Evolutionary conservation across 1,140 invertebrate species (phyloP).

Genomic region (Cydia pomonella): DNA sequence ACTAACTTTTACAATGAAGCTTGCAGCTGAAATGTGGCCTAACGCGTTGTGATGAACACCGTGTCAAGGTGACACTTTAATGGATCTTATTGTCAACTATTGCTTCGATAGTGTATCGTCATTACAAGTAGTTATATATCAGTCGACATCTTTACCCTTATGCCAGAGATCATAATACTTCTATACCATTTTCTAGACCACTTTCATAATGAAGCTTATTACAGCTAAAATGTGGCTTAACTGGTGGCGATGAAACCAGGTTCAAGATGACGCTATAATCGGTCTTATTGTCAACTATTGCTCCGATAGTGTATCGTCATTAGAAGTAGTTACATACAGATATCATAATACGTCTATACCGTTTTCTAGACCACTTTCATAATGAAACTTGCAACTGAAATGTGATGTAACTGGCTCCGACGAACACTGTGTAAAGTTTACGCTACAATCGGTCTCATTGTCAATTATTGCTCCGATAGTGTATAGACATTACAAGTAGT

Average conservation of each 20-base stretch:
- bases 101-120: neutral
- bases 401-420: neutral
- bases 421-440: neutral
- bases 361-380: neutral
- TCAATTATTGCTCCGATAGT: neutral
- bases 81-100: neutral
- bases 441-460: neutral
- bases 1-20: neutral
- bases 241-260: neutral
- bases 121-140: too few relatives aligned
- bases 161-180: too few relatives aligned
- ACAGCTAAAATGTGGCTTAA: neutral
- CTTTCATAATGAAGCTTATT: neutral
- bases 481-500: too few relatives aligned
- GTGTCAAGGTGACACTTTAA: neutral
- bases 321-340: too few relatives aligned
- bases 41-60: neutral
- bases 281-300: neutral
- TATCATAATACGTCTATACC: too few relatives aligned
- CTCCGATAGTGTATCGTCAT: neutral
- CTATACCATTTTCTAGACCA: neutral
- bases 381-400: neutral
- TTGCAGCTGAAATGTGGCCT: neutral
- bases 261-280: neutral
- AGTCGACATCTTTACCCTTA: too few relatives aligned